These are phyloP conservation scores for Diabrotica virgifera DNA, from an alignment of 1,140 invertebrate species.

Conservation along the genomic window DNA sequence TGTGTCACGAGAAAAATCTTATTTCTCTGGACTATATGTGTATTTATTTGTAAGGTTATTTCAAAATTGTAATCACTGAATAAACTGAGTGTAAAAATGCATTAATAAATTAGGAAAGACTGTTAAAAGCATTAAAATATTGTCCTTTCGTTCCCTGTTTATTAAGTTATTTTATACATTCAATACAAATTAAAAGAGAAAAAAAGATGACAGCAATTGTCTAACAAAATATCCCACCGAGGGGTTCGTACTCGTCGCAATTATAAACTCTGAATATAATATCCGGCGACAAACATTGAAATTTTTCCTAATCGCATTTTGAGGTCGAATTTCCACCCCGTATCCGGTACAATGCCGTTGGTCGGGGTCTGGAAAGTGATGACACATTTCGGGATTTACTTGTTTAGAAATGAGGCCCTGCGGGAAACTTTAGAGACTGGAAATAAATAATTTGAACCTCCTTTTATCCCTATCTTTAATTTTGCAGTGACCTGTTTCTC, in stretches of 20 bases:
- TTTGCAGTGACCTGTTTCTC: not conserved
- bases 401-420: conserved; percentile 1
- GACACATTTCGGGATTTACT: not conserved
- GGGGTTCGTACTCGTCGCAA: conserved; percentile 18
- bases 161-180: too few species aligned
- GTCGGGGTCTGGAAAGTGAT: not conserved
- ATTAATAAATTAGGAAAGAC: too few species aligned
- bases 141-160: too few species aligned
- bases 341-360: not conserved
- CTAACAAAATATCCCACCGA: too few species aligned
- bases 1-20: too few species aligned
- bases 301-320: conserved; percentile 35
- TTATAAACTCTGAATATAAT: conserved; percentile 32
- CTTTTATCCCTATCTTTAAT: not conserved
- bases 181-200: too few species aligned
- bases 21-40: too few species aligned
- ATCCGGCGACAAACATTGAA: conserved; percentile 37
- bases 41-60: too few species aligned
- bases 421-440: not conserved
- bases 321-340: conserved; percentile 24
- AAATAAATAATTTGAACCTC: conserved; percentile 1
- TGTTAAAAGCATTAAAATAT: too few species aligned
- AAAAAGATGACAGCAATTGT: too few species aligned
- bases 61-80: too few species aligned
- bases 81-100: too few species aligned